Evolutionary conservation across 2,888 invertebrate species (phyloP).

Genomic region (Geophilus truncorum): DNA sequence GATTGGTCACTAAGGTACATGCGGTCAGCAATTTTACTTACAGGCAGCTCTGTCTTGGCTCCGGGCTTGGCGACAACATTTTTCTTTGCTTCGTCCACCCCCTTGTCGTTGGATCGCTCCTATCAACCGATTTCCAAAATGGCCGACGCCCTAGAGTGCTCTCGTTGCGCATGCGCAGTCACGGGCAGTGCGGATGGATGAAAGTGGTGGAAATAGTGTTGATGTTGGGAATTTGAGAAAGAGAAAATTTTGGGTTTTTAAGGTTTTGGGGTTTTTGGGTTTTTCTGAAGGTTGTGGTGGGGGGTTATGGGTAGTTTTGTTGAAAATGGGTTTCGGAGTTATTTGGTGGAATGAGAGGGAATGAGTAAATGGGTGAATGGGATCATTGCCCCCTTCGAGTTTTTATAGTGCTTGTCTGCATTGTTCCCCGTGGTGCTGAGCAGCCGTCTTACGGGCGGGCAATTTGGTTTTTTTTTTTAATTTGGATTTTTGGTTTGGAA

Average conservation of each 20-base stretch:
- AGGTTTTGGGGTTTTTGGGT: background rate
- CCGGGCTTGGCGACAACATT: background rate
- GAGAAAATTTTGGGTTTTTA: no score
- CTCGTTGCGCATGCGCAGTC: background rate
- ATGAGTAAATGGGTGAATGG: background rate
- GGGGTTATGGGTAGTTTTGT: no score
- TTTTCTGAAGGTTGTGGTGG: no score
- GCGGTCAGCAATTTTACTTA: constrained; percentile 16
- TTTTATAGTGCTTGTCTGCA: background rate
- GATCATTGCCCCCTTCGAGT: background rate
- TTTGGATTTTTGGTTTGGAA: background rate
- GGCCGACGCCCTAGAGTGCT: background rate
- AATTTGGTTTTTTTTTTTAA: background rate
- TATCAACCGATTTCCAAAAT: background rate
- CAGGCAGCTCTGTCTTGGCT: background rate
- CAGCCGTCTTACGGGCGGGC: background rate
- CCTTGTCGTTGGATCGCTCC: background rate
- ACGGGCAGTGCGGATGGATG: background rate
- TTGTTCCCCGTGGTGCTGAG: background rate
- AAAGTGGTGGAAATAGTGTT: background rate
- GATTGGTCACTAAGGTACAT: background rate
- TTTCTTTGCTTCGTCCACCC: constrained; percentile 11
- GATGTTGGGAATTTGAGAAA: background rate
- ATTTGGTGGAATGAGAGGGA: background rate
- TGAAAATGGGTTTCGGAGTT: background rate